Percentiles rank a stretch among this genome's conserved stretches.
Evolutionary conservation across 2,888 invertebrate species (phyloP).

Genomic region (Lasioglossum marginatum): DNA sequence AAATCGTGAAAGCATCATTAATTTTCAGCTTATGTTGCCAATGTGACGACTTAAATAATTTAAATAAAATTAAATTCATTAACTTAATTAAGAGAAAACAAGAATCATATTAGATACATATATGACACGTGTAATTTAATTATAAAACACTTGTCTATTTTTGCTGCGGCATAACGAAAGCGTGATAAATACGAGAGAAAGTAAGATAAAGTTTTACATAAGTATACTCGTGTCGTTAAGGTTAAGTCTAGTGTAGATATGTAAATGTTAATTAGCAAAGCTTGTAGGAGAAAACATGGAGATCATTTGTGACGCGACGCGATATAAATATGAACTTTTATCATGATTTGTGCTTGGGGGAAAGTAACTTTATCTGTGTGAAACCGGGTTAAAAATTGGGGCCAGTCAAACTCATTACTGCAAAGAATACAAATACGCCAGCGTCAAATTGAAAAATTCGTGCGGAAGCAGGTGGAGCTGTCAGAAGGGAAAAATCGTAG

Average conservation of each 20-base stretch:
- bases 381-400: slow-evolving; percentile 10
- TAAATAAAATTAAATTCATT: too few relatives aligned
- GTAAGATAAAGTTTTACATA: background rate
- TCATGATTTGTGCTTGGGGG: background rate
- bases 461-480: slow-evolving; percentile 40
- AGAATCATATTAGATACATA: background rate
- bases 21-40: too few relatives aligned
- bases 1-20: too few relatives aligned
- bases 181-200: background rate
- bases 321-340: background rate
- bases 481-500: slow-evolving; percentile 52
- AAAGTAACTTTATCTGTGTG: background rate
- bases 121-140: background rate
- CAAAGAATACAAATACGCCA: slow-evolving; percentile 28
- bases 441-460: slow-evolving; percentile 48
- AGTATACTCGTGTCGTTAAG: background rate
- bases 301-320: background rate
- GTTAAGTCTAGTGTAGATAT: background rate
- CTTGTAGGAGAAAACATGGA: background rate
- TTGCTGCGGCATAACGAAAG: background rate
- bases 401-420: background rate
- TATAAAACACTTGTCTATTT: background rate
- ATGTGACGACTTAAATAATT: too few relatives aligned
- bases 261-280: background rate
- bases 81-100: background rate